Evolutionary conservation across 2,888 invertebrate species (phyloP).

Genomic region (Spilosoma lubricipeda): DNA sequence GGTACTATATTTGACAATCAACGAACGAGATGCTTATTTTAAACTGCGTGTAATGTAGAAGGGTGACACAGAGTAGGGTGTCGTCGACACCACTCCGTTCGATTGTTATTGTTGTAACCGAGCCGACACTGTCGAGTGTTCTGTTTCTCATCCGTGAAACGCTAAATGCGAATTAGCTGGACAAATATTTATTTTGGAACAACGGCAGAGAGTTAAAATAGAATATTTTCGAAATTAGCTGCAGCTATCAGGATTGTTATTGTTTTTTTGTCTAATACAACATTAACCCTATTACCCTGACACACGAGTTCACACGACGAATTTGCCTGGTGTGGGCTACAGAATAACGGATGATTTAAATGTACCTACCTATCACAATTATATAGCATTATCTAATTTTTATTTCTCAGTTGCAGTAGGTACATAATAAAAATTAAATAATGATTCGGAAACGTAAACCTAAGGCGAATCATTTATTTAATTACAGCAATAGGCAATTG

Average conservation of each 20-base stretch:
- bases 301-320: neutral
- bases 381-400: neutral
- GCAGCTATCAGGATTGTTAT: neutral
- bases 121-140: conserved; percentile 79
- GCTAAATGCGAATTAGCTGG: conserved; percentile 83
- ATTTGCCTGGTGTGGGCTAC: neutral
- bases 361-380: too few species aligned
- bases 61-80: conserved; percentile 53
- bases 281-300: neutral
- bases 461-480: too few species aligned
- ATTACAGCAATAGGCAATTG: too few species aligned
- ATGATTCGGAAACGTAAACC: too few species aligned
- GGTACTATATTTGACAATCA: neutral
- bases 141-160: conserved; percentile 76
- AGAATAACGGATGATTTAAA: too few species aligned
- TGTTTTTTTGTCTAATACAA: neutral
- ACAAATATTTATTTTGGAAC: conserved; percentile 82
- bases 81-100: conserved; percentile 63
- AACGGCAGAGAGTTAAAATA: conserved; percentile 71
- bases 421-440: neutral
- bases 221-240: conserved; percentile 62
- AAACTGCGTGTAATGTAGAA: conserved; percentile 44
- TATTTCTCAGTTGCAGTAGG: too few species aligned
- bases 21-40: conserved; percentile 44
- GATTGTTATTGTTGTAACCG: conserved; percentile 81